Percentiles rank a stretch among this genome's conserved stretches.
Evolutionary conservation across 2,888 invertebrate species (phyloP).

Genomic region (Flexamia atlantica): DNA sequence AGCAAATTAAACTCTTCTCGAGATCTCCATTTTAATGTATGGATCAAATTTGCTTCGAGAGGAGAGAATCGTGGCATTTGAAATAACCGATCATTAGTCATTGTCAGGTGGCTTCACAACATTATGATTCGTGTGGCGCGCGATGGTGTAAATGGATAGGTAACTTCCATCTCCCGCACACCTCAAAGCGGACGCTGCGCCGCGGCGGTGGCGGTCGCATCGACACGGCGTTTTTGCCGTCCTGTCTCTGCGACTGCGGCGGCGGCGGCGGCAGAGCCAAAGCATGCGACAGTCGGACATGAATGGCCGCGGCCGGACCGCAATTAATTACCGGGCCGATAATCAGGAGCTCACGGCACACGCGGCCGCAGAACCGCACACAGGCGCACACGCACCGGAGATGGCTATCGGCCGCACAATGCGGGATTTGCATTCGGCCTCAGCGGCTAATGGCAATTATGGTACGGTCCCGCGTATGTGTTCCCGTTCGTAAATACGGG

Average conservation of each 20-base stretch:
- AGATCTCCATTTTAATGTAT: too few relatives aligned
- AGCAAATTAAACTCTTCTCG: too few relatives aligned
- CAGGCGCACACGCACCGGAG: not conserved
- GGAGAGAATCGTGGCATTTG: too few relatives aligned
- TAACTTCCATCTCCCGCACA: too few relatives aligned
- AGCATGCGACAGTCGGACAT: not conserved
- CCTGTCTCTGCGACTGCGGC: not conserved
- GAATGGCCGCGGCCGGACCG: slow-evolving; percentile 35
- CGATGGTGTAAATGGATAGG: too few relatives aligned
- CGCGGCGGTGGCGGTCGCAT: too few relatives aligned
- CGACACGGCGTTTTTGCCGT: not conserved
- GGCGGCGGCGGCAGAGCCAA: not conserved
- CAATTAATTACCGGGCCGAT: slow-evolving; percentile 22
- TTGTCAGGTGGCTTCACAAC: too few relatives aligned
- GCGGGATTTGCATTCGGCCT: slow-evolving; percentile 27
- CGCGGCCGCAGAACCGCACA: not conserved
- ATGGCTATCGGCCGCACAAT: slow-evolving; percentile 43
- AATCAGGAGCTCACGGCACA: slow-evolving; percentile 18
- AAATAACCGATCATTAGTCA: too few relatives aligned
- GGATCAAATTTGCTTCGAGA: too few relatives aligned
- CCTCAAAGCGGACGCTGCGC: too few relatives aligned
- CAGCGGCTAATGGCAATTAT: slow-evolving; percentile 34
- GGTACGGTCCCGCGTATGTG: not conserved
- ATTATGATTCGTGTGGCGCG: too few relatives aligned
- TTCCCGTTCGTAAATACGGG: slow-evolving; percentile 34